These are phyloP conservation scores for Lycia hirtaria DNA, from an alignment of 2,888 invertebrate species.

Conservation along the genomic window DNA sequence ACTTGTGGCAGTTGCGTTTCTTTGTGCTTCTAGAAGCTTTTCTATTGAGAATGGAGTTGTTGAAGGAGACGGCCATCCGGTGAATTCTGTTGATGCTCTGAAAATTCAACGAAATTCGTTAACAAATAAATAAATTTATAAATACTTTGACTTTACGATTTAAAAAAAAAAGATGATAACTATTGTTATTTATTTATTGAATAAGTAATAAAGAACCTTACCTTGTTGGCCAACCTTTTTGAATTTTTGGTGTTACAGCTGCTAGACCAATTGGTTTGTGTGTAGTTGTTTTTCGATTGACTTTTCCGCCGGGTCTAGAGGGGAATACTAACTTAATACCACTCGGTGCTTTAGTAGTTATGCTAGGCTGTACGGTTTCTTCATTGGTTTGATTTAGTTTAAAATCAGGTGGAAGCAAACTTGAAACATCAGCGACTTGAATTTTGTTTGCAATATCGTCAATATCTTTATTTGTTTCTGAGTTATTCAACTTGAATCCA, in stretches of 20 bases:
- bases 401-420: conserved; percentile 87
- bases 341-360: conserved; percentile 75
- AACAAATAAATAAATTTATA: too few species aligned
- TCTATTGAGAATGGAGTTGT: conserved; percentile 95
- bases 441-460: conserved; percentile 55
- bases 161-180: too few species aligned
- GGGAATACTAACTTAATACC: conserved; percentile 91
- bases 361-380: conserved; percentile 41
- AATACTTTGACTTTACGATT: too few species aligned
- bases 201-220: conserved; percentile 53
- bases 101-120: conserved; percentile 37
- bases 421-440: conserved; percentile 82
- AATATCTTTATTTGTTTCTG: conserved; percentile 50
- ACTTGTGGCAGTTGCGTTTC: conserved; percentile 87
- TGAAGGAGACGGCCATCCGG: conserved; percentile 95
- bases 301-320: conserved; percentile 89
- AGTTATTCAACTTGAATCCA: conserved; percentile 78
- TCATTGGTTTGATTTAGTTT: conserved; percentile 69
- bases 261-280: conserved; percentile 82
- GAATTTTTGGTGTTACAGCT: conserved; percentile 87
- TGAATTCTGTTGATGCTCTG: conserved; percentile 94
- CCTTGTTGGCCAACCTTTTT: conserved; percentile 94
- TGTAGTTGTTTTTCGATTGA: conserved; percentile 86
- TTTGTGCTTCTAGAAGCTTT: conserved; percentile 88
- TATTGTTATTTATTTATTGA: conserved; percentile 1